These are phyloP conservation scores for Sericinus montela DNA, from an alignment of 2,888 invertebrate genomes.

Conservation along the genomic window DNA sequence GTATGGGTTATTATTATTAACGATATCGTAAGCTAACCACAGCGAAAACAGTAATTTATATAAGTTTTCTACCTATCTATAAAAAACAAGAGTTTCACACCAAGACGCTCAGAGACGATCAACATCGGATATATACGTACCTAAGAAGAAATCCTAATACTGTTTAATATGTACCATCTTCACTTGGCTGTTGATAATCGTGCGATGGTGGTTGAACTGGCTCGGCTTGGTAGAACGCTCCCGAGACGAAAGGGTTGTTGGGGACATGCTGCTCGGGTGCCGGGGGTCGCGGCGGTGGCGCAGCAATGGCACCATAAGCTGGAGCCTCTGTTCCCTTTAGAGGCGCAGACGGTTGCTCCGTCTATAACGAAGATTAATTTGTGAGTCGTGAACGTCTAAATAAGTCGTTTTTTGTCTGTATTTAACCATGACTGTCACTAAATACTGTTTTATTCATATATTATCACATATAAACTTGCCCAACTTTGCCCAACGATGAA, in stretches of 20 bases:
- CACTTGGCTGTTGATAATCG: constrained; percentile 67
- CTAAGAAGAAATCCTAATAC: constrained; percentile 4
- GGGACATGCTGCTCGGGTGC: constrained; percentile 81
- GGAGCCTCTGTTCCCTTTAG: constrained; percentile 55
- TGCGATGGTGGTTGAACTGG: constrained; percentile 83
- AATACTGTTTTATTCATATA: too few relatives aligned
- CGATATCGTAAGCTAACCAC: constrained; percentile 39
- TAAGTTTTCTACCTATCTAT: constrained; percentile 39
- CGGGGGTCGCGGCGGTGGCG: constrained; percentile 66
- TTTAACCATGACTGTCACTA: too few relatives aligned
- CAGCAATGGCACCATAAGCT: constrained; percentile 59
- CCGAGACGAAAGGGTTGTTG: constrained; percentile 79
- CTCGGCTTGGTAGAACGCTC: constrained; percentile 80
- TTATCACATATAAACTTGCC: too few relatives aligned
- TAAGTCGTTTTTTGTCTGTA: too few relatives aligned
- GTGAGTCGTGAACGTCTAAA: too few relatives aligned
- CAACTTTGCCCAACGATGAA: too few relatives aligned
- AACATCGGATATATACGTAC: constrained; percentile 22
- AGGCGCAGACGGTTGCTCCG: constrained; percentile 58
- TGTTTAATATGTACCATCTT: constrained; percentile 57
- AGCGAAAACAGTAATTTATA: constrained; percentile 35
- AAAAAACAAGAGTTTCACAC: constrained; percentile 22
- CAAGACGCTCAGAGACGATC: constrained; percentile 3
- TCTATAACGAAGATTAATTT: constrained; percentile 34
- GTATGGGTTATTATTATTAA: constrained; percentile 10